A percentile compares a stretch with the other conserved stretches of the same genome.
Conservation (phyloP, 2,888 invertebrate species). For the Leptinotarsa tumamoca region DNA sequence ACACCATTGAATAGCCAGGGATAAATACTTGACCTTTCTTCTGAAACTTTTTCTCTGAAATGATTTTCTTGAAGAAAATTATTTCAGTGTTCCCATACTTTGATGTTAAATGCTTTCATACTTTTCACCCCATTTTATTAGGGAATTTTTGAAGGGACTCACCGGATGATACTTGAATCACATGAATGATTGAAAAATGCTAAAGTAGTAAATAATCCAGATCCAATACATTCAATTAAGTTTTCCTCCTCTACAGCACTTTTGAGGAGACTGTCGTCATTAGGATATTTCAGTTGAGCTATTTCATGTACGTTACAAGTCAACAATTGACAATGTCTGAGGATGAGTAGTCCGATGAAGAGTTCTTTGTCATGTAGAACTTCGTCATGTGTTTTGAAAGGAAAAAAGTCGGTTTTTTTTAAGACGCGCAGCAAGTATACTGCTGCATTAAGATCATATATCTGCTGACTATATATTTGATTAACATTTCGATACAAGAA, state of each 20-base stretch:
- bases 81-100: too few species aligned
- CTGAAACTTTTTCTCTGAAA: too few species aligned
- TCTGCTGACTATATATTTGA: neutral
- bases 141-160: neutral
- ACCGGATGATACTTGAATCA: constrained; percentile 1
- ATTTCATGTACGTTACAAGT: neutral
- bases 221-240: neutral
- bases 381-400: neutral
- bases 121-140: too few species aligned
- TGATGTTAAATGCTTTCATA: too few species aligned
- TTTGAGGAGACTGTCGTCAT: neutral
- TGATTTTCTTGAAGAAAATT: too few species aligned
- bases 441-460: neutral
- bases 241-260: neutral
- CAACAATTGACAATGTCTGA: constrained; percentile 6
- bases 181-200: constrained; percentile 4
- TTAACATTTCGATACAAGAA: neutral
- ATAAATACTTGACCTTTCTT: too few species aligned
- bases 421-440: neutral
- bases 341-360: constrained; percentile 7
- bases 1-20: too few species aligned
- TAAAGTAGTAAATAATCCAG: neutral
- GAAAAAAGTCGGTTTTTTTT: constrained; percentile 3
- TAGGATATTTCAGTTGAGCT: neutral
- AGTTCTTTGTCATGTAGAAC: neutral